Conservation (phyloP, 2,797 vertebrate genomes). For the Threskiornis aethiopicus region DNA sequence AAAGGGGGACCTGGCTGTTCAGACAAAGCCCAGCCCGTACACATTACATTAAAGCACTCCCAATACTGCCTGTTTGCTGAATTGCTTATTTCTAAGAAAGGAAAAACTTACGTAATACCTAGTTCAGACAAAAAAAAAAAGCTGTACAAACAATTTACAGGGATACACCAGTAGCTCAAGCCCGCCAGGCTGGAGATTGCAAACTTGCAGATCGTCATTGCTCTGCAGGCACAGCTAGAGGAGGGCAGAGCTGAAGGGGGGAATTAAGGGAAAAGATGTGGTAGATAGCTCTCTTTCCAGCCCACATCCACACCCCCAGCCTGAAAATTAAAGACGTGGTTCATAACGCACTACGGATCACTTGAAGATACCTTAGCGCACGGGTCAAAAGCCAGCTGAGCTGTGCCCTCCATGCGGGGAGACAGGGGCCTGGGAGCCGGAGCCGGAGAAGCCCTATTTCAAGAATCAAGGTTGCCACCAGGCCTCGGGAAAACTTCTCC, state of each 20-base stretch:
- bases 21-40: not conserved
- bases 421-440: not conserved
- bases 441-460: not conserved
- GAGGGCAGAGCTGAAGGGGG: not conserved
- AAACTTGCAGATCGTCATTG: rapidly evolving
- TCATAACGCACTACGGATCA: not conserved
- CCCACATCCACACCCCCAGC: not conserved
- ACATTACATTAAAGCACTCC: not conserved
- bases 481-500: not conserved
- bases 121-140: not conserved
- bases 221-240: not conserved
- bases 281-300: not conserved
- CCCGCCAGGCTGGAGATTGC: rapidly evolving
- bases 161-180: not conserved
- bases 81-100: not conserved
- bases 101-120: not conserved
- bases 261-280: not conserved
- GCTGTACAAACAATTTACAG: not conserved
- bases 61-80: not conserved
- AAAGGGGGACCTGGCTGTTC: not conserved
- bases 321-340: not conserved
- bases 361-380: not conserved
- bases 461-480: not conserved
- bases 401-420: rapidly evolving
- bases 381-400: not conserved